Evolutionary conservation across 2,797 vertebrate species (phyloP).

Genomic region (Enteromius fasciolatus): DNA sequence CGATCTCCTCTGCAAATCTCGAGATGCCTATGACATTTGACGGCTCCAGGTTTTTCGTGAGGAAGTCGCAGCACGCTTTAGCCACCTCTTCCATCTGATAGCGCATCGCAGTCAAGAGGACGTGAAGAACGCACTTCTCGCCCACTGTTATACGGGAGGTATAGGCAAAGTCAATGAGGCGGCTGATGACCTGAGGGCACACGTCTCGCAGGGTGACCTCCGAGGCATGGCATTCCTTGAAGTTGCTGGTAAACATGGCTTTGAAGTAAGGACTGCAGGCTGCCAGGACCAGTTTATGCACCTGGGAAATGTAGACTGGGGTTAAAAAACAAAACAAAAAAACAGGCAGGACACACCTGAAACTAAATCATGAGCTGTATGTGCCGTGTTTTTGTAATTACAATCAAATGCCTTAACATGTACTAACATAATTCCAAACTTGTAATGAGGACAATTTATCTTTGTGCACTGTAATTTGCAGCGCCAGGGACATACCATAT

Average conservation of each 20-base stretch:
- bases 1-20: constrained; percentile 82
- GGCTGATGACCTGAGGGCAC: constrained; percentile 80
- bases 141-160: constrained; percentile 82
- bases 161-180: constrained; percentile 84
- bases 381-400: background rate
- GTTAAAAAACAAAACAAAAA: background rate
- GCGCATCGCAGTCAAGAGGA: constrained; percentile 83
- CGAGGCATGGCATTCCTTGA: constrained; percentile 76
- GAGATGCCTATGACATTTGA: constrained; percentile 84
- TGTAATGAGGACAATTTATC: constrained; percentile 37
- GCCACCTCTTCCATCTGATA: constrained; percentile 84
- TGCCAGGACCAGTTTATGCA: constrained; percentile 83
- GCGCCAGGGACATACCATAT: background rate
- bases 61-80: constrained; percentile 83
- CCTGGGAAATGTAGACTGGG: constrained; percentile 62
- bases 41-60: constrained; percentile 80
- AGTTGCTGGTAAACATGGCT: constrained; percentile 87
- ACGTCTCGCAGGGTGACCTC: constrained; percentile 82
- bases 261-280: constrained; percentile 84
- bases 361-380: constrained; percentile 8
- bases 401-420: constrained; percentile 21
- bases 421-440: constrained; percentile 26
- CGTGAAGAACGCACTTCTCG: constrained; percentile 81
- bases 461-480: constrained; percentile 20
- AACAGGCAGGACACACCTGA: background rate